Evolutionary conservation across 2,797 vertebrate genomes (phyloP).

Genomic region (Enteromius mattozi): DNA sequence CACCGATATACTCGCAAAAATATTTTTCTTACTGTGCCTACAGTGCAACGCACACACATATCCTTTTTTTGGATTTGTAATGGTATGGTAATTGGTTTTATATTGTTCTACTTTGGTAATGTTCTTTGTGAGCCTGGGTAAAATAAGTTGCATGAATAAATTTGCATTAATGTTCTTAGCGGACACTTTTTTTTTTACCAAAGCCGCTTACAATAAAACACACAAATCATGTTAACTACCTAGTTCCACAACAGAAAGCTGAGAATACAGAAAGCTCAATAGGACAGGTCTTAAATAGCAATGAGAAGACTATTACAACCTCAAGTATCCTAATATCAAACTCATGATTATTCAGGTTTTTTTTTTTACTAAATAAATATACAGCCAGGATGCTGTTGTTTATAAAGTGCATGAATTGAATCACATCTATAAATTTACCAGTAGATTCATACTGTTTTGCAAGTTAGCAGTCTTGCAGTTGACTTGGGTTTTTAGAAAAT

Average conservation of each 20-base stretch:
- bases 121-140: not conserved
- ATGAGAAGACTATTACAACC: not conserved
- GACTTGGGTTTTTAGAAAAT: not conserved
- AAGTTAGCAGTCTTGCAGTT: not conserved
- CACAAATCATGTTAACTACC: not conserved
- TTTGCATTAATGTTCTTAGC: not conserved
- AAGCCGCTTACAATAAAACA: not conserved
- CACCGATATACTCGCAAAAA: not conserved
- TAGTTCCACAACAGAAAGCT: not conserved
- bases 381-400: not conserved
- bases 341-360: not conserved
- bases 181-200: not conserved
- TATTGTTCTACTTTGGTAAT: not conserved
- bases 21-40: not conserved
- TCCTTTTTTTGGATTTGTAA: not conserved
- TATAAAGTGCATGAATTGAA: not conserved
- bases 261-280: not conserved
- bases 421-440: not conserved
- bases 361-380: not conserved
- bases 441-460: not conserved
- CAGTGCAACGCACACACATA: not conserved
- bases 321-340: not conserved
- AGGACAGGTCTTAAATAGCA: not conserved
- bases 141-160: not conserved
- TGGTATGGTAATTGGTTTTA: not conserved